A percentile compares a stretch with the other conserved stretches of the same genome.
Conservation (phyloP, 2,888 invertebrate genomes). For the Drosophila glabriapex region DNA sequence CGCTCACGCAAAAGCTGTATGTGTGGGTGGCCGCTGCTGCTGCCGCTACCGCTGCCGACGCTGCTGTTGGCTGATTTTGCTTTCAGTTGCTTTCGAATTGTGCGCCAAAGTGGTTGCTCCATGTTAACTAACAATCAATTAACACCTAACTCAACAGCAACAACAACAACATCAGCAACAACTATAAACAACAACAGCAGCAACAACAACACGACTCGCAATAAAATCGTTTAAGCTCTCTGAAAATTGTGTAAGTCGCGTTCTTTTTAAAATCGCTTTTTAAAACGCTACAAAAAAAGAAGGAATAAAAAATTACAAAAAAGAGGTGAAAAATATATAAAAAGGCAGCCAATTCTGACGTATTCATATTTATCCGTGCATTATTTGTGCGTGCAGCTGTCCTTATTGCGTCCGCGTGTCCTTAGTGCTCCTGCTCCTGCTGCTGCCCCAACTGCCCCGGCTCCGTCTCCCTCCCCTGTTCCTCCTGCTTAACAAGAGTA, state of each 20-base stretch:
- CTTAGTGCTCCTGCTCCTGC: conserved; percentile 32
- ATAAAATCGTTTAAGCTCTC: conserved; percentile 22
- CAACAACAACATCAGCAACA: conserved; percentile 28
- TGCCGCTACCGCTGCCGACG: conserved; percentile 16
- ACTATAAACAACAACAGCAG: conserved; percentile 10
- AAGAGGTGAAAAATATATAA: background rate
- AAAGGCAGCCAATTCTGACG: background rate
- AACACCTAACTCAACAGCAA: conserved; percentile 35
- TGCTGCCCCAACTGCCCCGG: conserved; percentile 3
- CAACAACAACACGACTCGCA: conserved; percentile 3
- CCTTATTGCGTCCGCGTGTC: conserved; percentile 40
- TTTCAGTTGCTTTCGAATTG: conserved; percentile 81
- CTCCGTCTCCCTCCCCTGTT: background rate
- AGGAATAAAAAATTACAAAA: background rate
- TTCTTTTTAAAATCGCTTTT: conserved; percentile 30
- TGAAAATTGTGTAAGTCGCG: conserved; percentile 49
- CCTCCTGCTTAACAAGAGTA: conserved; percentile 13
- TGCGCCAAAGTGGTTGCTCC: conserved; percentile 71
- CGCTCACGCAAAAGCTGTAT: conserved; percentile 10
- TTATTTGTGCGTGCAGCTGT: conserved; percentile 20
- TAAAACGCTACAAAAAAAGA: background rate
- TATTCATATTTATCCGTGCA: conserved; percentile 20
- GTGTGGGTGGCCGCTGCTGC: conserved; percentile 36
- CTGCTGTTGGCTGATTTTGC: conserved; percentile 29
- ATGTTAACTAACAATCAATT: conserved; percentile 38